These are phyloP conservation scores for Coenobita brevimanus DNA, from an alignment of 1,140 invertebrate species.

Conservation along the genomic window DNA sequence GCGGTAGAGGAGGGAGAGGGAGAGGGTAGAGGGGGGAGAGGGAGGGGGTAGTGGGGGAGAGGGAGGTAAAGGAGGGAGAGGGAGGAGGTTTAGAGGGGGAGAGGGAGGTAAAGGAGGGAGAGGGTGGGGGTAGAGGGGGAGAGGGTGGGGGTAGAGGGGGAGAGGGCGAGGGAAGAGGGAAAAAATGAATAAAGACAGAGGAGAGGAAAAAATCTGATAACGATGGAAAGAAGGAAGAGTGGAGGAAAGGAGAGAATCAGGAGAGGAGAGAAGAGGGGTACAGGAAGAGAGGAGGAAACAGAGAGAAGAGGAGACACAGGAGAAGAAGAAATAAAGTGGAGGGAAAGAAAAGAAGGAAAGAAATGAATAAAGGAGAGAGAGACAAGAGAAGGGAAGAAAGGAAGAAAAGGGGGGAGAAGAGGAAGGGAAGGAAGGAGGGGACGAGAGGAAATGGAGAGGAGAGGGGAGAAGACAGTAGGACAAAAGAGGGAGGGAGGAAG, in stretches of 20 bases:
- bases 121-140: neutral
- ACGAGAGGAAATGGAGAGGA: neutral
- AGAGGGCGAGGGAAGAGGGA: neutral
- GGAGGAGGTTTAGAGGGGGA: neutral
- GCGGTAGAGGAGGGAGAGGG: too few relatives aligned
- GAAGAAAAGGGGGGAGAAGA: neutral
- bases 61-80: neutral
- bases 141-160: neutral
- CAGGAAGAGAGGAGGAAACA: neutral
- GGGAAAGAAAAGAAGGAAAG: neutral
- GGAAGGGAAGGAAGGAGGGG: neutral
- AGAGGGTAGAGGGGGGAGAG: too few relatives aligned
- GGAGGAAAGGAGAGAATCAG: neutral
- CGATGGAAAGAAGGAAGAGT: neutral
- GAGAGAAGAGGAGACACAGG: neutral
- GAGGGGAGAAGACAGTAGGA: neutral
- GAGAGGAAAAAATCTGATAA: too few relatives aligned
- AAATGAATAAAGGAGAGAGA: neutral
- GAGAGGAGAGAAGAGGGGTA: neutral
- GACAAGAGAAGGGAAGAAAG: neutral
- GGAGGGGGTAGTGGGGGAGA: neutral
- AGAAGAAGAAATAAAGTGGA: neutral
- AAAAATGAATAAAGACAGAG: neutral
- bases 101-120: neutral
- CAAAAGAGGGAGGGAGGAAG: neutral